These are phyloP conservation scores for Drepana arcuata DNA, from an alignment of 1,140 invertebrate species.

Conservation along the genomic window DNA sequence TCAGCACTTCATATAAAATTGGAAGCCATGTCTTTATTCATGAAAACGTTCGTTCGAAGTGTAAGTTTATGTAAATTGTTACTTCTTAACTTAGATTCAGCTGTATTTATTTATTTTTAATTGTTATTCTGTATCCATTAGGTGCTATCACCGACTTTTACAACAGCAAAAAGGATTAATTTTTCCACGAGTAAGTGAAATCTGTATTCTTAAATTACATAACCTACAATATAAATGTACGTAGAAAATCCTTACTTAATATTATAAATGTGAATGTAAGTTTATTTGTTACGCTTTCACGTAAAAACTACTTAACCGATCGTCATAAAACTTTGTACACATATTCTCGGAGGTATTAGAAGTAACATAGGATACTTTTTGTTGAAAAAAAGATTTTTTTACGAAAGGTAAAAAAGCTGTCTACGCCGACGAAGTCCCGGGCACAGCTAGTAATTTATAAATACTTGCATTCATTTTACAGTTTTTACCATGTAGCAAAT, in stretches of 20 bases:
- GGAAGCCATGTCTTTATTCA: constrained; percentile 45
- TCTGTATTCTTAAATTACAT: background rate
- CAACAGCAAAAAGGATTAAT: constrained; percentile 26
- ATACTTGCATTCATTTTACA: too few relatives aligned
- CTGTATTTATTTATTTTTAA: background rate
- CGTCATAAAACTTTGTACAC: background rate
- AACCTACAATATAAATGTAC: too few relatives aligned
- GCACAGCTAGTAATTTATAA: too few relatives aligned
- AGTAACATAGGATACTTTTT: background rate
- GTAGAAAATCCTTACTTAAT: too few relatives aligned
- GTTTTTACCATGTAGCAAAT: too few relatives aligned
- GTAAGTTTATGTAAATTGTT: constrained; percentile 19
- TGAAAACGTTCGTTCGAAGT: constrained; percentile 29
- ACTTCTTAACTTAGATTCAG: background rate
- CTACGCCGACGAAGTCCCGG: too few relatives aligned
- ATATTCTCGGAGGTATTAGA: background rate
- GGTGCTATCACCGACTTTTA: constrained; percentile 32
- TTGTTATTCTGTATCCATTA: constrained; percentile 13
- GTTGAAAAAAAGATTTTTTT: too few relatives aligned
- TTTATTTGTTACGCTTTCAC: constrained; percentile 27
- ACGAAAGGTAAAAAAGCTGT: too few relatives aligned
- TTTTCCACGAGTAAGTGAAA: constrained; percentile 46
- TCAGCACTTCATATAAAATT: too few relatives aligned
- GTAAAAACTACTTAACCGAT: background rate
- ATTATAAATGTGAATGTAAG: background rate